Conservation (phyloP, 92 coral and sea anemone genomes). For the Zoanthus sansibaricus region DNA sequence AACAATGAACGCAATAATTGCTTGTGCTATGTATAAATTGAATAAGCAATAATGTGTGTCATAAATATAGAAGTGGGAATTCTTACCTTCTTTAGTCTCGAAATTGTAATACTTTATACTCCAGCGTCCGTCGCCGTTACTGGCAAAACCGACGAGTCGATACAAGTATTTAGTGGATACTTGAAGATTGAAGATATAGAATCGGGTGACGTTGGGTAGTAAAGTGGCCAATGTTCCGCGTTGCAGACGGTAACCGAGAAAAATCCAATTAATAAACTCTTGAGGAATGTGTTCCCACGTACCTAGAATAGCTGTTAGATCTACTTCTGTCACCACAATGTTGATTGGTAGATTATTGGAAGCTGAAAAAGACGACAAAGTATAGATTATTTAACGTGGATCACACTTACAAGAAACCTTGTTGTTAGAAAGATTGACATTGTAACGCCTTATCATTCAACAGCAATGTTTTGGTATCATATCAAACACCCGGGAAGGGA, state of each 20-base stretch:
- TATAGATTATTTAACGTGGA: not conserved
- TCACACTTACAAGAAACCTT: too few relatives aligned
- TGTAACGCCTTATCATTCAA: too few relatives aligned
- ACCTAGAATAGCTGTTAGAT: constrained; percentile 69
- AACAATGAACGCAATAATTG: not conserved
- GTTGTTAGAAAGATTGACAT: too few relatives aligned
- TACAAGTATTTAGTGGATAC: constrained; percentile 69
- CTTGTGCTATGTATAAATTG: not conserved
- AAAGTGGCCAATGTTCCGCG: constrained; percentile 42
- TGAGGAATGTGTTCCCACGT: constrained; percentile 79
- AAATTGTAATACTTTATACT: constrained; percentile 50
- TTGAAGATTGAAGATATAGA: constrained; percentile 52
- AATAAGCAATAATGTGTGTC: not conserved
- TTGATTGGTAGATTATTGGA: constrained; percentile 74
- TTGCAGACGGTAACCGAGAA: constrained; percentile 63
- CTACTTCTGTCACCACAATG: constrained; percentile 48
- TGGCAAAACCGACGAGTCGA: constrained; percentile 74
- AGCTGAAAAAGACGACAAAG: constrained; percentile 43
- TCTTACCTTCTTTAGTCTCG: constrained; percentile 77
- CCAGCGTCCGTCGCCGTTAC: constrained; percentile 70
- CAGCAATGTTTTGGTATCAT: too few relatives aligned
- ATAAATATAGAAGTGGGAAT: not conserved
- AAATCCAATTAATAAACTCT: constrained; percentile 71
- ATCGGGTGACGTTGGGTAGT: constrained; percentile 64
- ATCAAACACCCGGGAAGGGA: too few relatives aligned